Evolutionary conservation across 1,140 invertebrate genomes (phyloP), one percentile per base, ranked within the genome.

Genomic region (Agrypnia vestita): DNA sequence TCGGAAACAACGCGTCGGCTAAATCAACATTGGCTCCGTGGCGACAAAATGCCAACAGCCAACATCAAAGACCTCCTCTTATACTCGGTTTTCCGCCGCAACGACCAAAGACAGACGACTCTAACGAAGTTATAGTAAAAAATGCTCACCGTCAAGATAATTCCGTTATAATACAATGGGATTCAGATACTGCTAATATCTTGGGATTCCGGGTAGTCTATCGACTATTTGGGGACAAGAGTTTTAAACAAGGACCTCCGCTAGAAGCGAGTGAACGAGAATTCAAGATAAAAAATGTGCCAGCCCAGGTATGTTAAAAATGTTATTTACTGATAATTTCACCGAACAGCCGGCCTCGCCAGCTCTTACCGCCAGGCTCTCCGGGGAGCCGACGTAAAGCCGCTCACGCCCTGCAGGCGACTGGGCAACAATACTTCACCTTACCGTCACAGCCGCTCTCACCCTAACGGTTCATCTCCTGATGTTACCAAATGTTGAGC

Each of bases 201-300:
- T 88, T 96, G 0, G 96, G 96, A 12, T 97, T 97, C 84, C 90
- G 96, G 69, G 96, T 97, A 9, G 95, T 97, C 9, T 97, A 97
- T 86, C 87, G 97, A 69, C 88, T 97, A 11, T 98, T 98, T 84
- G 97, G 96, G 0, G 96, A 97, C 83, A 94, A 95, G 83, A 94
- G 92, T 78, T 98, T 97, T 86, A 96, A 97, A 83, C 94, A 96
- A 85, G 96, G 96, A 0, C 95, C 96, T 17, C 95, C 95, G 0
- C 87, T 98, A 47, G 95, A 96, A 86, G 93, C 95, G 0, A 96
- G 94, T 79, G 95, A 97, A 87, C 88, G 96, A 82, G 95, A 97
- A 87, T 97, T 97, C 84, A 96, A 95, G 87, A 96, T 97, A 61
- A 97, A 96, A 88, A 97, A 97, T 85, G 95, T 97, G 67, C 96